phyloP scores from a whole-genome alignment of 2,888 invertebrate genomes.

The Phrixothrix hirtus region DNA sequence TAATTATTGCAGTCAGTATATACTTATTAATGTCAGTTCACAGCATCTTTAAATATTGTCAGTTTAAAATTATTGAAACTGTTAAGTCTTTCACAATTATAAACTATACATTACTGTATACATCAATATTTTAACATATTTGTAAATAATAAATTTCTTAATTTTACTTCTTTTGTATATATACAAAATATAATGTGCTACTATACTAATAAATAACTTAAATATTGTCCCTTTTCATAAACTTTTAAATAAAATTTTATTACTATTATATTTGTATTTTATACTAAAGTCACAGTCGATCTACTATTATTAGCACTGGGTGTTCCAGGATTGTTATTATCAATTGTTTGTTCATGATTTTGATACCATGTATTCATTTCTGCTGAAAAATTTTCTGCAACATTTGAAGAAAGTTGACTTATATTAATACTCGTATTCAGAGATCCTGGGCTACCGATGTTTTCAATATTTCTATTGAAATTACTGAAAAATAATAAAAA shows the following conservation, averaged over 20 bases:
- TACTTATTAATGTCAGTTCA: too few species aligned
- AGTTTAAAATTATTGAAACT: too few species aligned
- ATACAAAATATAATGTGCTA: conserved; percentile 1
- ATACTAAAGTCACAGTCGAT: conserved; percentile 49
- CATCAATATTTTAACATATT: too few species aligned
- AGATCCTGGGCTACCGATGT: conserved; percentile 38
- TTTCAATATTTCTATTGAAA: conserved; percentile 35
- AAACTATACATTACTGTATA: too few species aligned
- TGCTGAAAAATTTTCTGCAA: conserved; percentile 59
- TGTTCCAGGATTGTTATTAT: conserved; percentile 41
- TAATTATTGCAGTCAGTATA: too few species aligned
- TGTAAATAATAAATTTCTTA: too few species aligned
- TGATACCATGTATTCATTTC: conserved; percentile 64
- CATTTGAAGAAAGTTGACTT: conserved; percentile 44
- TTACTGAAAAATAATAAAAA: conserved; percentile 26
- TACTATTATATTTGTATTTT: conserved; percentile 13
- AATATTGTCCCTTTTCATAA: too few species aligned
- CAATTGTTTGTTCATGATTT: conserved; percentile 47
- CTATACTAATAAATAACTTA: too few species aligned
- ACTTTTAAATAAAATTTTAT: neutral
- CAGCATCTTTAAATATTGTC: too few species aligned
- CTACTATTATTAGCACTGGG: conserved; percentile 40
- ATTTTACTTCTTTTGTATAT: too few species aligned
- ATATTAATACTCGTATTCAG: conserved; percentile 47
- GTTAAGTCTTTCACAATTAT: too few species aligned